These are phyloP conservation scores for Falcunculus frontatus DNA, from an alignment of 2,113 vertebrate species.

Conservation along the genomic window DNA sequence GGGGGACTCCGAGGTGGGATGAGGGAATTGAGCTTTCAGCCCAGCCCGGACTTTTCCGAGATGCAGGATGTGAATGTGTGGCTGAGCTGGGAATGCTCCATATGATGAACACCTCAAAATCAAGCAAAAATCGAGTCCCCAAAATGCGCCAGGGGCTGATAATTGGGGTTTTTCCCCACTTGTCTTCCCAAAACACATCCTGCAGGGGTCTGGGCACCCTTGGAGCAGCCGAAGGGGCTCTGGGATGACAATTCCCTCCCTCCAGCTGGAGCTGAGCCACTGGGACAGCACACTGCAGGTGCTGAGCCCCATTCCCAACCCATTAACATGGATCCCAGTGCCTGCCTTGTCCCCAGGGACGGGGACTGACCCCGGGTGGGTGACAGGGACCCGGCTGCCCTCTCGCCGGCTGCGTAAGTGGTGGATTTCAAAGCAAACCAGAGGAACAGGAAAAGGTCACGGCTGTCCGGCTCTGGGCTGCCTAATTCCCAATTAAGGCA, in stretches of 20 bases:
- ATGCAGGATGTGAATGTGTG: accelerated
- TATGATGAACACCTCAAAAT: accelerated
- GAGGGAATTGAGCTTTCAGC: background rate
- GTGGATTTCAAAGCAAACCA: background rate
- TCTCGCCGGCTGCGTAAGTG: background rate
- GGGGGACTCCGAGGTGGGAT: background rate
- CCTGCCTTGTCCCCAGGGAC: background rate
- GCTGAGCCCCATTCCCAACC: background rate
- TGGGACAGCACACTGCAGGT: background rate
- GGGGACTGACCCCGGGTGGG: accelerated
- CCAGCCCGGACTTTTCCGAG: accelerated
- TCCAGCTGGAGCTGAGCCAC: accelerated
- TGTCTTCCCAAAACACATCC: accelerated
- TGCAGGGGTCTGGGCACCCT: background rate
- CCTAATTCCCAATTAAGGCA: slow-evolving; percentile 2
- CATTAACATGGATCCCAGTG: accelerated
- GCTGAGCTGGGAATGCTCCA: background rate
- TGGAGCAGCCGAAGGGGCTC: accelerated
- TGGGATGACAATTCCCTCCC: accelerated
- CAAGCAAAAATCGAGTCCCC: accelerated
- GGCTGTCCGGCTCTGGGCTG: background rate
- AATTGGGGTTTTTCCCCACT: accelerated
- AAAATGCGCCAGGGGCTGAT: background rate
- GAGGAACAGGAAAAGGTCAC: background rate
- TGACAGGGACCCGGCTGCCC: background rate